Base-by-base conservation (phyloP, 2,888 invertebrate species). In the Cactoblastis cactorum region DNA sequence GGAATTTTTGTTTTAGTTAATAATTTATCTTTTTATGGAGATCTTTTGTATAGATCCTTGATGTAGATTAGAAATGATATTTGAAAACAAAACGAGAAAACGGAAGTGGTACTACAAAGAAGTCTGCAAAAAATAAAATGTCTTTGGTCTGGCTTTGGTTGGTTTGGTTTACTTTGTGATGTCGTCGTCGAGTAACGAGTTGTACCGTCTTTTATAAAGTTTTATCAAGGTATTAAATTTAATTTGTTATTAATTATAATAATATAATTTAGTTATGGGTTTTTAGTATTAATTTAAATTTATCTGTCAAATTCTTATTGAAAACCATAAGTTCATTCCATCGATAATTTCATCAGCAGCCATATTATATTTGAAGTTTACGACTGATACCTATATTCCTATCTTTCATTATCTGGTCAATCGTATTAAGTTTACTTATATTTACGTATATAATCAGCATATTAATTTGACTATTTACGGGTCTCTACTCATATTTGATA, bases 171-270 rank as follows among this genome's bases (percentile, higher is more conserved):
- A 53, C 56, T 56, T 58, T 85, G 86, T 87, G 83, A 88, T 87
- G 88, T 87, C 87, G 86, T 82, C 84, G 78, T 81, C 83, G 83
- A 83, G 77, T 81, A 49, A 49, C 49, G 49, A 41, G 49, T 49
- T 84, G 83, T 80, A 83, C 83, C 86, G 81, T 83, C 83, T 88
- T 87, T 87, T 86, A 67, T 85, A 87, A 86, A 85, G 83, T 80
- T 86, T 81, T 84, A 83, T 80, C 82, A 80, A 87, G 88, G 88
- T 88, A 83, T 73, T 74, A 12, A 33, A 32, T 33, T 52, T 60
- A 59, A 59, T 53, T 59, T 19, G 9, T 47, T 9, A 22, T 1
- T 22, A 22, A 18, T 12, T 47, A 35, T 50, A 49, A 53, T 56
- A 52, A 59, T 45, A 39, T 48, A 38, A 15, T 37, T 45, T 35